Base-by-base conservation (phyloP, 2,113 vertebrate genomes). In the Lagopus muta region DNA sequence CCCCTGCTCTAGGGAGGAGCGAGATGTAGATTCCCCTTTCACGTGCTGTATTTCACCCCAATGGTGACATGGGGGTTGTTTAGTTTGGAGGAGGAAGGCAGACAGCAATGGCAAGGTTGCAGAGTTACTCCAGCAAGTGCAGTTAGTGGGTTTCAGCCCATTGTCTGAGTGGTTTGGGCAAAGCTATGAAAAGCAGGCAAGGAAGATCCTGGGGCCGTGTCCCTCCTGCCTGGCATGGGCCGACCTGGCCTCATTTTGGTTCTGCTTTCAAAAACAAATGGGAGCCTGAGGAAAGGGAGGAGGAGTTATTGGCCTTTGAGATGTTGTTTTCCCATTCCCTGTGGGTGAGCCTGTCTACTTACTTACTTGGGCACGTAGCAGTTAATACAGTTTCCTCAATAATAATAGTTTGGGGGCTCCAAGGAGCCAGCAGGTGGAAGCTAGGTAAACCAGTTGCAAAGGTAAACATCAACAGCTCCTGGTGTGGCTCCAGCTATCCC, bases 271-370 rank as follows among this genome's bases (percentile, higher is more conserved):
- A 72, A 89, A 90, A 28, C 66, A 85, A 73, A 88, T 25, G 28
- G 50, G 58, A 82, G 71, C 82, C 72, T 55, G 72, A 93, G 72
- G 84, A 96, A 91, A 85, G 67, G 78, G 89, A 87, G 86, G 84
- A 81, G 61, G 64, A 86, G 47, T 60, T 43, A 64, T 69, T 62
- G 92, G 66, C 34, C 67, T 89, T 87, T 93, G 74, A 73, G 86
- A 82, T 67, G 92, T 92, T 82, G 77, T 92, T 94, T 82, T 82
- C 45, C 75, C 25, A 13, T 91, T 93, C 45, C 62, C 67, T 73
- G n/a, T 57, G 2, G 6, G 30, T 82, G 82, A 92, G 58, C 58
- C 81, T 73, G 36, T 77, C 48, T 86, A 74, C 71, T 80, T 57
- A 65, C 61, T 90, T 52, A 57, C 58, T 54, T 1, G 3, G 36